Base-by-base conservation (phyloP, 2,888 invertebrate species). In the Drosophila greeni region DNA sequence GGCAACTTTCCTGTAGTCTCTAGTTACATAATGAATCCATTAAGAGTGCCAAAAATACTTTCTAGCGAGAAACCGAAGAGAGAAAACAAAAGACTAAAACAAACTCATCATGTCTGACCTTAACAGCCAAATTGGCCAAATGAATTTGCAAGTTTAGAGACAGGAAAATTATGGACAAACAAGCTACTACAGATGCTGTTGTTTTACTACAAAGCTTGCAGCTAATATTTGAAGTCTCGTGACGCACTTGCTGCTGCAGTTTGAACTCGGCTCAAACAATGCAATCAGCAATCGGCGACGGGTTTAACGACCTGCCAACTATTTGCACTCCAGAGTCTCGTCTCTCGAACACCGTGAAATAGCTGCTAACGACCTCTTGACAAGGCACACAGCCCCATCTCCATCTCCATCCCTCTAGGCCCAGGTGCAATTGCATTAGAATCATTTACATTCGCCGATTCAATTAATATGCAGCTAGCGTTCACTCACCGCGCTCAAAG, bases 291-390 rank as follows among this genome's bases (percentile, higher is more conserved):
- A 18, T 33, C 31, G 20, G 31, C 36, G 36, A 1, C 66, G 47
- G 83, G 83, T 81, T 81, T 76, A 81, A 83, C 67, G 84, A 83
- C 79, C 81, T 79, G 71, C 57, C 70, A 77, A 76, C 78, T 80
- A 80, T 80, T 80, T 80, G 75, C 82, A 75, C 76, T 57, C 55
- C 51, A 45, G 40, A 64, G 58, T 45, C 51, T 43, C 56, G 65
- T 45, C 49, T 45, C 49, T 76, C 74, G 43, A 16, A 23, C 42
- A 45, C 20, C n/a, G 58, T 43, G 12, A 56, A 56, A 69, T 58
- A 61, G 66, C 66, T 51, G 68, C 68, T 49, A 68, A 67, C 48
- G 68, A 68, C 67, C 67, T 67, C 61, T 59, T 49, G 67, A 53
- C 60, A 60, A 57, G 59, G 39, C 66, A 60, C 60, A 45, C 37